These are phyloP conservation scores for Lamellibrachia luymesi DNA, from an alignment of 1,140 invertebrate species.

Conservation along the genomic window DNA sequence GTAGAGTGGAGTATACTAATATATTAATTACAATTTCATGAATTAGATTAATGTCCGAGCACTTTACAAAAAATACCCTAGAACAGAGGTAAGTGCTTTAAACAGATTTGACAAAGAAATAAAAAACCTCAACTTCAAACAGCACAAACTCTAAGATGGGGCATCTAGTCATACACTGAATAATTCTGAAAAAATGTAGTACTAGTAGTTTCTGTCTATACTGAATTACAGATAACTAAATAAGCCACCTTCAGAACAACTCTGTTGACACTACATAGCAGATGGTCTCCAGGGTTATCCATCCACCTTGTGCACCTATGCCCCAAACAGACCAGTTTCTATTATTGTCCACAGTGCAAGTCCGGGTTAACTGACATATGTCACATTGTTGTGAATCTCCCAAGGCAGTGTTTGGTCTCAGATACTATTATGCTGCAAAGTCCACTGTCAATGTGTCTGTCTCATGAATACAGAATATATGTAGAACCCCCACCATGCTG, in stretches of 20 bases:
- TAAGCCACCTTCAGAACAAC: neutral
- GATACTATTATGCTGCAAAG: neutral
- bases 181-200: neutral
- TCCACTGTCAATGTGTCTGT: neutral
- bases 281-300: neutral
- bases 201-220: neutral
- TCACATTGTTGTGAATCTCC: neutral
- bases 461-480: too few species aligned
- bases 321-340: neutral
- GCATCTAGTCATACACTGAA: neutral
- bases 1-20: neutral
- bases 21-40: neutral
- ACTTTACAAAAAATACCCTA: neutral
- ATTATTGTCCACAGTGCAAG: neutral
- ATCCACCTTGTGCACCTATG: neutral
- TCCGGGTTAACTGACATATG: neutral
- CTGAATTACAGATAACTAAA: neutral
- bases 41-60: neutral
- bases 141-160: neutral
- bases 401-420: neutral
- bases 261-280: neutral
- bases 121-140: neutral
- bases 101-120: neutral
- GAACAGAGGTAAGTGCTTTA: neutral
- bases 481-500: too few species aligned